Percentiles rank a stretch among this genome's conserved stretches.
Evolutionary conservation across 2,113 vertebrate species (phyloP).

Genomic region (Polypterus bichir): DNA sequence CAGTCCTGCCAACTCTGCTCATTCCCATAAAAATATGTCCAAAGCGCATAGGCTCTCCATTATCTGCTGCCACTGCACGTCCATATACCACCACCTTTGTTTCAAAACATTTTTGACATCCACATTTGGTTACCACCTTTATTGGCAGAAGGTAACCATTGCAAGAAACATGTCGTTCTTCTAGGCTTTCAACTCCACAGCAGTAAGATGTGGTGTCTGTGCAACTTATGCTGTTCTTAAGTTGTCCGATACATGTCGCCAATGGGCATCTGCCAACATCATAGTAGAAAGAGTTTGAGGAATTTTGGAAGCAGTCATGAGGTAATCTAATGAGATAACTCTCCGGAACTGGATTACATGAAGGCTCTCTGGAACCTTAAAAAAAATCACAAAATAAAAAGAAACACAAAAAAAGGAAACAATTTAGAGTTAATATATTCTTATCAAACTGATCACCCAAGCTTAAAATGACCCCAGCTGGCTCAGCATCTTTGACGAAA

Average conservation of each 20-base stretch:
- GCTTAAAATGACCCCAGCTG: no score
- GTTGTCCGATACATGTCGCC: conserved; percentile 59
- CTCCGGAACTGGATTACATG: conserved; percentile 69
- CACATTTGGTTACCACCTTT: conserved; percentile 66
- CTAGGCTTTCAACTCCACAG: conserved; percentile 73
- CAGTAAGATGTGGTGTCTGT: conserved; percentile 71
- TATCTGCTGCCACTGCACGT: conserved; percentile 74
- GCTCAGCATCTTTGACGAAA: no score
- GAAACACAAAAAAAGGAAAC: background rate
- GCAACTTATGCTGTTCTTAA: conserved; percentile 74
- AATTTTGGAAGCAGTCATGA: conserved; percentile 82
- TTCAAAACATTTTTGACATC: conserved; percentile 77
- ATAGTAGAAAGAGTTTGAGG: conserved; percentile 73
- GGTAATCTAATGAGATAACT: conserved; percentile 75
- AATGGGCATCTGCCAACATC: conserved; percentile 75
- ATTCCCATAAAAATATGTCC: conserved; percentile 83
- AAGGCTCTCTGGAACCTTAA: conserved; percentile 52
- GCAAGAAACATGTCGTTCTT: conserved; percentile 66
- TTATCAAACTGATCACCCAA: no score
- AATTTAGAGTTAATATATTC: no score
- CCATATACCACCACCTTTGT: conserved; percentile 71
- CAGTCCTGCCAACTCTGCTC: conserved; percentile 74
- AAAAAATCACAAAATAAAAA: conserved; percentile 16
- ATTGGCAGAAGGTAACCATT: conserved; percentile 70
- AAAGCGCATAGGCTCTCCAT: conserved; percentile 84